Percentiles rank a stretch among this genome's conserved stretches.
Conservation (phyloP, 2,113 vertebrate genomes). For the Equus quagga region DNA sequence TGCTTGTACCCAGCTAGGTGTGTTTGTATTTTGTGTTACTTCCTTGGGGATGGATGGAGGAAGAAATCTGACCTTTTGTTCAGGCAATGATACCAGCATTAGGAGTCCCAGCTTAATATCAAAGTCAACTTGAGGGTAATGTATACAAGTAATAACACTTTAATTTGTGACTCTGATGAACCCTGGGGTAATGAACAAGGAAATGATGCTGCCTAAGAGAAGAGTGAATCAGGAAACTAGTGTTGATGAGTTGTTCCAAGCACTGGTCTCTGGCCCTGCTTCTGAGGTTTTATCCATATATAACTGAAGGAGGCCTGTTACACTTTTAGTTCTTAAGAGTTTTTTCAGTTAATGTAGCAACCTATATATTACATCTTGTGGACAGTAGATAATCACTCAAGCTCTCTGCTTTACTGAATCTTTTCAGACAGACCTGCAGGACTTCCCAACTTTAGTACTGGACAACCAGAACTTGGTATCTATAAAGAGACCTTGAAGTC, state of each 20-base stretch:
- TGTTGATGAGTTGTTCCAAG: conserved; percentile 35
- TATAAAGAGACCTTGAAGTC: background rate
- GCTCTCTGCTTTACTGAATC: background rate
- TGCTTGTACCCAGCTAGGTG: background rate
- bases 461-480: background rate
- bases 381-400: conserved; percentile 14
- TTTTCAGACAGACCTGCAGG: background rate
- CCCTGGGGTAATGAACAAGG: conserved; percentile 47
- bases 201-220: conserved; percentile 61
- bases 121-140: conserved; percentile 67
- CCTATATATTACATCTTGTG: background rate
- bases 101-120: conserved; percentile 61
- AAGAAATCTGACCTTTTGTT: conserved; percentile 64
- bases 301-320: background rate
- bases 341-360: conserved; percentile 54
- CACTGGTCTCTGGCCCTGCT: background rate
- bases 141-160: conserved; percentile 58
- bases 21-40: conserved; percentile 31
- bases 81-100: conserved; percentile 21
- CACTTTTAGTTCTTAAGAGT: background rate
- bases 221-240: conserved; percentile 44
- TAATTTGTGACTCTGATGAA: conserved; percentile 73
- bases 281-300: background rate
- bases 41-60: conserved; percentile 26
- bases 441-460: background rate